These are phyloP conservation scores for Syngnathus typhle DNA, from an alignment of 2,113 vertebrate genomes.

Conservation along the genomic window DNA sequence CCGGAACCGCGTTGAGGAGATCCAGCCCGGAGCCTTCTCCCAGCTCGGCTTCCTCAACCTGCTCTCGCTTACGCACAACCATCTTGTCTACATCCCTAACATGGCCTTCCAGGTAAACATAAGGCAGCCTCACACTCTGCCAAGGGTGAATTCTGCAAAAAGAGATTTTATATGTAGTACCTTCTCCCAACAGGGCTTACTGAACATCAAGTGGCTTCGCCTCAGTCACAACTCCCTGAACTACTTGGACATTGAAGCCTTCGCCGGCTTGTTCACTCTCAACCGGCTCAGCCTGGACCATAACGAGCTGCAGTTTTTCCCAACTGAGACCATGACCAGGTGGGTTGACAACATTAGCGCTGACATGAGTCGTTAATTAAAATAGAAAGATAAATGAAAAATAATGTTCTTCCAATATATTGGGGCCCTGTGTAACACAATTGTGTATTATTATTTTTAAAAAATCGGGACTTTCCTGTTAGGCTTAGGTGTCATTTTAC, in stretches of 20 bases:
- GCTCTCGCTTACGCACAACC: conserved; percentile 81
- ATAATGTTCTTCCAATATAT: too few species aligned
- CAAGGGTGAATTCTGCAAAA: background rate
- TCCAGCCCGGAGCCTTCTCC: conserved; percentile 83
- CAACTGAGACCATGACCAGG: conserved; percentile 80
- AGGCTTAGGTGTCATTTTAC: background rate
- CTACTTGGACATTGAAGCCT: conserved; percentile 81
- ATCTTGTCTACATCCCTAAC: conserved; percentile 86
- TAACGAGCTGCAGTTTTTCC: conserved; percentile 88
- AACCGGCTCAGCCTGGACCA: conserved; percentile 84
- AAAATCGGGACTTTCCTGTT: too few species aligned
- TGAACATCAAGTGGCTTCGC: conserved; percentile 80
- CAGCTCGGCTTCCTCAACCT: conserved; percentile 81
- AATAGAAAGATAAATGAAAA: too few species aligned
- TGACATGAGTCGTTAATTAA: too few species aligned
- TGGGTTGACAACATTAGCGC: conserved; percentile 13
- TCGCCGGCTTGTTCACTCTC: conserved; percentile 80
- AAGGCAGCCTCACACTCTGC: background rate
- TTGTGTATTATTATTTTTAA: too few species aligned
- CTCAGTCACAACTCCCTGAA: conserved; percentile 88
- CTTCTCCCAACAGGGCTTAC: conserved; percentile 77
- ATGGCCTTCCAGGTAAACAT: conserved; percentile 79
- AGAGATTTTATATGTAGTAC: background rate
- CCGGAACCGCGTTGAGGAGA: conserved; percentile 83
- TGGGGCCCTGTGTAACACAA: too few species aligned